Evolutionary conservation across 2,113 vertebrate species (phyloP).

Genomic region (Hypocryptadius cinnamomeus): DNA sequence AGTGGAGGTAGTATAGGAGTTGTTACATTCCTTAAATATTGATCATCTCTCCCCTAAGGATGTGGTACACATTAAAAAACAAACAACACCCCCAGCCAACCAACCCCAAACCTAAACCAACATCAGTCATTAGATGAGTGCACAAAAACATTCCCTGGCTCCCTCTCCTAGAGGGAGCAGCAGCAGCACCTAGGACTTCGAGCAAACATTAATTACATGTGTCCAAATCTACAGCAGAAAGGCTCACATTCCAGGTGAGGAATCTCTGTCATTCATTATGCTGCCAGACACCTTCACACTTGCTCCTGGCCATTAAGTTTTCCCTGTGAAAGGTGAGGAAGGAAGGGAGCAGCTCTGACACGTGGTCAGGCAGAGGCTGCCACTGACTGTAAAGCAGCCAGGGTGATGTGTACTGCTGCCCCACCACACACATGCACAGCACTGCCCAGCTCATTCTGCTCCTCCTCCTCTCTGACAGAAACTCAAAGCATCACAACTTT

Average conservation of each 20-base stretch:
- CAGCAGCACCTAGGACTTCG: not conserved
- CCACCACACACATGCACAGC: no score
- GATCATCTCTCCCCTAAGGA: not conserved
- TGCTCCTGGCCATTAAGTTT: not conserved
- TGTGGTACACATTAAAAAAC: not conserved
- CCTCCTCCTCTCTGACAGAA: not conserved
- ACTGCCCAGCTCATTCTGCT: not conserved
- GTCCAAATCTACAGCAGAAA: not conserved
- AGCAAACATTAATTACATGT: accelerated
- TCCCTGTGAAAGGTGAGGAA: not conserved
- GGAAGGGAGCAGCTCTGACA: not conserved
- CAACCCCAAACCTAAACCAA: not conserved
- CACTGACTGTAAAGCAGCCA: not conserved
- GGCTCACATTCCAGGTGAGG: not conserved
- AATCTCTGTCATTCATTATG: not conserved
- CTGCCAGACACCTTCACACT: not conserved
- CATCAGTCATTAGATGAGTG: not conserved
- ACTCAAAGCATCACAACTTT: not conserved
- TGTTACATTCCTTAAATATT: not conserved
- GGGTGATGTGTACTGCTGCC: not conserved
- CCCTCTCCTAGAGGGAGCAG: not conserved
- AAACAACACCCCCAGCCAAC: not conserved
- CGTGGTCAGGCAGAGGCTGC: not conserved
- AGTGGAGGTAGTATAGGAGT: not conserved
- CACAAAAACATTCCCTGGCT: not conserved